Evolutionary conservation across 1,140 invertebrate genomes (phyloP).

Genomic region (Heliothis virescens): DNA sequence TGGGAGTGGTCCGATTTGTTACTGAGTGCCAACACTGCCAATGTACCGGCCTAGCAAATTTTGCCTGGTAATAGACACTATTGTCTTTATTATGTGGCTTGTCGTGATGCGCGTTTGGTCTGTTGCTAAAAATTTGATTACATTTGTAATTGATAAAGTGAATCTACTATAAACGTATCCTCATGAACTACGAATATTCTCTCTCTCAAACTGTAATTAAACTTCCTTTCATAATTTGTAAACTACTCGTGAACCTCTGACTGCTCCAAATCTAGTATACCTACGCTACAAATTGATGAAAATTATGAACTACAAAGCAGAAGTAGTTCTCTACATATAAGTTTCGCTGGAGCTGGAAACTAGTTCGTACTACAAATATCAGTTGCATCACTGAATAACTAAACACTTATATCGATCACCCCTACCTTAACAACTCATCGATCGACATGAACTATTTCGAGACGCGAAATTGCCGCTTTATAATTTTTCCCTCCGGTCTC

Average conservation of each 20-base stretch:
- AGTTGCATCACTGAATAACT: conserved; percentile 24
- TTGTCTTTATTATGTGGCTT: not conserved
- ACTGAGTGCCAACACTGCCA: not conserved
- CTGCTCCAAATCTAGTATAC: too few relatives aligned
- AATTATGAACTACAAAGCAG: too few relatives aligned
- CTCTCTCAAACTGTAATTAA: too few relatives aligned
- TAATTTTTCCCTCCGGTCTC: not conserved
- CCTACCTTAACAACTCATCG: not conserved
- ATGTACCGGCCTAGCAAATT: not conserved
- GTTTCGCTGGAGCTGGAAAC: not conserved
- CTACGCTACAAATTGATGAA: too few relatives aligned
- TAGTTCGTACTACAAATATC: not conserved
- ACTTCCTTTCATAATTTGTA: too few relatives aligned
- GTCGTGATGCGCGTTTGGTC: too few relatives aligned
- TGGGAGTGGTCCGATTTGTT: not conserved
- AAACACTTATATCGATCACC: conserved; percentile 3
- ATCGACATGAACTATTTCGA: not conserved
- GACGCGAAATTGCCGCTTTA: not conserved
- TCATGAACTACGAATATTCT: too few relatives aligned
- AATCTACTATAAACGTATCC: too few relatives aligned
- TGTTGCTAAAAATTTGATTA: too few relatives aligned
- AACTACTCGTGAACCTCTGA: too few relatives aligned
- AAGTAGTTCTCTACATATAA: not conserved
- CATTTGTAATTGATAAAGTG: too few relatives aligned
- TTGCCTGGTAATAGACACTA: too few relatives aligned